Percentiles rank a stretch among this genome's conserved stretches.
These are phyloP conservation scores for Dromaius novaehollandiae DNA, from an alignment of 2,113 vertebrate species.

Conservation along the genomic window DNA sequence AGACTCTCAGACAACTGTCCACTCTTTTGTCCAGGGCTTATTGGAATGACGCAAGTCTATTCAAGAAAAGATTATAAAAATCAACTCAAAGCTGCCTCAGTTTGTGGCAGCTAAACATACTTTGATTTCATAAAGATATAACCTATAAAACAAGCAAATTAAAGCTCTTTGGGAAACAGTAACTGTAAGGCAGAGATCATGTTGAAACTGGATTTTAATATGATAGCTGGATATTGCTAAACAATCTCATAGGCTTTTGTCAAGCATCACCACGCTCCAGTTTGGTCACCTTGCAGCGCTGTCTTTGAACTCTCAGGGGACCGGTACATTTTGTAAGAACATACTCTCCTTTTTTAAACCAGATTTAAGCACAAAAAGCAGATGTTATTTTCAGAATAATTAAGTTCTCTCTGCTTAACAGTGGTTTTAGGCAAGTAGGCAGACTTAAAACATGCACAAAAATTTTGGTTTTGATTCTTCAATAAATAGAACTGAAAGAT, in stretches of 20 bases:
- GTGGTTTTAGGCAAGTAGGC: accelerated
- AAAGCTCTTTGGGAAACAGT: slow-evolving; percentile 32
- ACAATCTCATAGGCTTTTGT: accelerated
- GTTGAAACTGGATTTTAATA: not conserved
- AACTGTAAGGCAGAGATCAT: not conserved
- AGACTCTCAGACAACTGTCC: slow-evolving; percentile 81
- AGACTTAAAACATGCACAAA: too few relatives aligned
- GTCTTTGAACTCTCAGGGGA: accelerated
- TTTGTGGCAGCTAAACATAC: slow-evolving; percentile 75
- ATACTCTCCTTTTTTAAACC: not conserved
- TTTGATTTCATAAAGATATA: slow-evolving; percentile 78
- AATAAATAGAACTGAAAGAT: accelerated
- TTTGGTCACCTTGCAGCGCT: not conserved
- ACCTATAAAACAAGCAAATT: slow-evolving; percentile 66
- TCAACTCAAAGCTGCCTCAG: slow-evolving; percentile 76
- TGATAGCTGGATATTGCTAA: not conserved
- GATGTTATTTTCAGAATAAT: not conserved
- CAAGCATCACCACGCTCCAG: not conserved
- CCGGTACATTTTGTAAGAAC: not conserved
- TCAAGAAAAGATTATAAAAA: slow-evolving; percentile 83
- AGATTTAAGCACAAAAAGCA: not conserved
- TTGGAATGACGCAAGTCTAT: slow-evolving; percentile 73
- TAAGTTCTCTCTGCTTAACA: not conserved
- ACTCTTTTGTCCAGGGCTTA: slow-evolving; percentile 78
- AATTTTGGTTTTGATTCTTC: accelerated